These are phyloP conservation scores for Drosophila pectinifera DNA, from an alignment of 1,140 invertebrate species.

Conservation along the genomic window DNA sequence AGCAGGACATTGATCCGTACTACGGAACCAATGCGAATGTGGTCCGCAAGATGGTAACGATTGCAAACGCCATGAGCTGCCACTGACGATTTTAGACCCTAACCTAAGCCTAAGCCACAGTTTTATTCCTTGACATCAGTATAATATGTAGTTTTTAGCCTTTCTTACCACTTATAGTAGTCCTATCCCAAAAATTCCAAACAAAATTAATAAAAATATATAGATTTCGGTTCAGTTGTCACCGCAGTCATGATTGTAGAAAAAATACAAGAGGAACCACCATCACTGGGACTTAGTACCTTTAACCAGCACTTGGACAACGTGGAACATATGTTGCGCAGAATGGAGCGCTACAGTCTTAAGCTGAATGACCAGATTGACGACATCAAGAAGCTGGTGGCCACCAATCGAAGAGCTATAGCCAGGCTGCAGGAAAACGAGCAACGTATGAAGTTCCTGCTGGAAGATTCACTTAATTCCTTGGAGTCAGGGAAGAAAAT, in stretches of 20 bases:
- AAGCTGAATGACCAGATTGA: conserved; percentile 16
- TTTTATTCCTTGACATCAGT: conserved; percentile 18
- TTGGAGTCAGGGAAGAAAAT: neutral
- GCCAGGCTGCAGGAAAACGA: conserved; percentile 11
- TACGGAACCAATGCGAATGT: conserved; percentile 64
- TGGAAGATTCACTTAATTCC: neutral
- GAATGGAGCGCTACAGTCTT: conserved; percentile 30
- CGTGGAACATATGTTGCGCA: conserved; percentile 28
- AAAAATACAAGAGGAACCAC: neutral
- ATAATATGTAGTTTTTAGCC: conserved; percentile 6
- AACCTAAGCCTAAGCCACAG: conserved; percentile 5
- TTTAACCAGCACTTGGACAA: conserved; percentile 30
- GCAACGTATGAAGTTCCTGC: neutral
- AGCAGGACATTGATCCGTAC: conserved; percentile 72
- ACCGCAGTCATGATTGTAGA: conserved; percentile 13
- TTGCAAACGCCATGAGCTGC: conserved; percentile 72
- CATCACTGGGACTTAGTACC: neutral
- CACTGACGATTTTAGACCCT: conserved; percentile 24
- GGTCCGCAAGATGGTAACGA: conserved; percentile 77
- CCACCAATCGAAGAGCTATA: conserved; percentile 21
- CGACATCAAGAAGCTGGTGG: conserved; percentile 27
- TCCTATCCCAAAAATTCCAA: conserved; percentile 32
- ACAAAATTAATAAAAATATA: conserved; percentile 14
- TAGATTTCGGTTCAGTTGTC: neutral
- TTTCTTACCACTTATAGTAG: conserved; percentile 17